Evolutionary conservation across 2,113 vertebrate genomes (phyloP).

Genomic region (Rhea americana): DNA sequence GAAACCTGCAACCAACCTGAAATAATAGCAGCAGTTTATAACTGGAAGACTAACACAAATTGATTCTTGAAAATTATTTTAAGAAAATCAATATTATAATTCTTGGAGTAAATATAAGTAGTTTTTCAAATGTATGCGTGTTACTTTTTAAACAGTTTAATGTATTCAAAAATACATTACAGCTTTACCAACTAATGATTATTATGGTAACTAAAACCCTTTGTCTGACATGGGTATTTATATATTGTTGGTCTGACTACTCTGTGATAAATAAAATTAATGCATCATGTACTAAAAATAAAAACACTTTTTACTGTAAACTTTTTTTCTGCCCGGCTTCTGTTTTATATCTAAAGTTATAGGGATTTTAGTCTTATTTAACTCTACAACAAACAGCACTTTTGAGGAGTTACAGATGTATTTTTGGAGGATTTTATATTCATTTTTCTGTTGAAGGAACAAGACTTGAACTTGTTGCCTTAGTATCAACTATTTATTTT

Average conservation of each 20-base stretch:
- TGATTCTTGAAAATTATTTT: neutral
- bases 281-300: neutral
- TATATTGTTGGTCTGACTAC: neutral
- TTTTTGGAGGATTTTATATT: neutral
- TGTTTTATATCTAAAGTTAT: neutral
- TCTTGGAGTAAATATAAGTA: neutral
- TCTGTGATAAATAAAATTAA: neutral
- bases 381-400: neutral
- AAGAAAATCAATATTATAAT: neutral
- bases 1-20: neutral
- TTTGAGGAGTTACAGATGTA: neutral
- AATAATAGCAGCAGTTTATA: neutral
- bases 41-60: neutral
- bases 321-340: neutral
- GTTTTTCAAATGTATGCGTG: neutral
- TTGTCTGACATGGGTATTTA: neutral
- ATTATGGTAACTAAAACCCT: neutral
- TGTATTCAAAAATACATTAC: neutral
- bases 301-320: neutral
- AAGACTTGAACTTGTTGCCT: neutral
- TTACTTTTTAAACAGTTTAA: neutral
- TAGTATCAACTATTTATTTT: neutral
- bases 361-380: neutral
- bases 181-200: neutral
- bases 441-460: neutral